Conservation (phyloP, 2,113 vertebrate genomes). For the Sinocyclocheilus anophthalmus region DNA sequence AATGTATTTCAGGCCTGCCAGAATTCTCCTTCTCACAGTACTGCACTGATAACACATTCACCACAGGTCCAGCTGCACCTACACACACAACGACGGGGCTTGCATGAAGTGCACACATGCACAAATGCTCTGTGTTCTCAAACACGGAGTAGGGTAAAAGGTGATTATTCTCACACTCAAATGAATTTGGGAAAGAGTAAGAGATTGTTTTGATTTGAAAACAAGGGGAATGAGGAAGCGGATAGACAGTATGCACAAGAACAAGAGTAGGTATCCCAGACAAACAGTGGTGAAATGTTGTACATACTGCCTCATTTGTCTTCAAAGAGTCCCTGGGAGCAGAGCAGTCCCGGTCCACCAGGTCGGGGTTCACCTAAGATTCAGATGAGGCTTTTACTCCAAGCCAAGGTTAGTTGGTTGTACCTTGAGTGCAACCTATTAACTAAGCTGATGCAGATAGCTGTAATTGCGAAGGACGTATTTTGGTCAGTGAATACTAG, state of each 20-base stretch:
- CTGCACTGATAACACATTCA: slow-evolving; percentile 71
- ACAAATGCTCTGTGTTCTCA: slow-evolving; percentile 33
- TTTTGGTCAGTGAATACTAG: neutral
- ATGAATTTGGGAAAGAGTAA: neutral
- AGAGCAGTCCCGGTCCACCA: neutral
- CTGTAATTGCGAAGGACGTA: neutral
- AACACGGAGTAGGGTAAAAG: slow-evolving; percentile 34
- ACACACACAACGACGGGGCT: slow-evolving; percentile 37
- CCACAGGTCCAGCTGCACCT: slow-evolving; percentile 65
- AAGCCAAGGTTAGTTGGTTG: neutral
- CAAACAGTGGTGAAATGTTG: neutral
- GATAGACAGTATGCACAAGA: neutral
- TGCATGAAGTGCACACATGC: slow-evolving; percentile 10
- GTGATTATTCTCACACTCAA: slow-evolving; percentile 52
- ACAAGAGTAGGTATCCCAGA: neutral
- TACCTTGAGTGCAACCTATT: neutral
- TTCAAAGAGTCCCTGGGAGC: neutral
- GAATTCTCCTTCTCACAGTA: slow-evolving; percentile 66
- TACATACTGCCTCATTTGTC: neutral
- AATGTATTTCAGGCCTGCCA: slow-evolving; percentile 73
- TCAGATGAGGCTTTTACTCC: slow-evolving; percentile 4
- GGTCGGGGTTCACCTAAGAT: slow-evolving; percentile 35
- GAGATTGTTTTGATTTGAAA: neutral
- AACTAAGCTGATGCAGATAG: neutral
- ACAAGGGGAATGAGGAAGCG: neutral